These are phyloP conservation scores for Neodiprion virginianus DNA, from an alignment of 1,140 invertebrate genomes.

Conservation along the genomic window DNA sequence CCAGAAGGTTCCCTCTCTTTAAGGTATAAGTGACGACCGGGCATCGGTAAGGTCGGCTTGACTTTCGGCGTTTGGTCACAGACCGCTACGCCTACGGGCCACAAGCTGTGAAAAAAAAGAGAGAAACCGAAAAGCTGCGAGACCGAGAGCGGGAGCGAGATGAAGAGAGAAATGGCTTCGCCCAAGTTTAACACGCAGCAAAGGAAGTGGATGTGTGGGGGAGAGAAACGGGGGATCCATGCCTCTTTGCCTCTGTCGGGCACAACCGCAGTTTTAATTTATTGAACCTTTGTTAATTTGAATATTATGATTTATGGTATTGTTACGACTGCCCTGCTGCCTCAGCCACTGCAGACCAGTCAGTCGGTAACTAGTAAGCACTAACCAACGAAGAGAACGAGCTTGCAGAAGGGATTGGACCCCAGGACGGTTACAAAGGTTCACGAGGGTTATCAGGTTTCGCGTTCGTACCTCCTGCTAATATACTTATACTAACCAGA, in stretches of 20 bases:
- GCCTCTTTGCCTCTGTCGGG: constrained; percentile 14
- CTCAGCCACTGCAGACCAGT: not conserved
- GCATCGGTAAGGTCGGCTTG: not conserved
- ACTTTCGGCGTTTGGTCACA: constrained; percentile 6
- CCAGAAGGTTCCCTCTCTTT: constrained; percentile 4
- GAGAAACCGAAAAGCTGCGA: not conserved
- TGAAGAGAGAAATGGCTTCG: not conserved
- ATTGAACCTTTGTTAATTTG: constrained; percentile 42
- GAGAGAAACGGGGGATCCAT: constrained; percentile 9
- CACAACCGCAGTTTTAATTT: constrained; percentile 38
- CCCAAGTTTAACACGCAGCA: not conserved
- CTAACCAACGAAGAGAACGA: not conserved
- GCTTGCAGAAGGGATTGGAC: not conserved
- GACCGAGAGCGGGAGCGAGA: not conserved
- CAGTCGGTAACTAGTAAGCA: constrained; percentile 7
- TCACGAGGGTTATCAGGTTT: constrained; percentile 1
- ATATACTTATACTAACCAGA: not conserved
- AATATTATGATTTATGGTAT: constrained; percentile 42
- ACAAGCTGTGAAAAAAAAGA: not conserved
- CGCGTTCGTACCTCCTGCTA: not conserved
- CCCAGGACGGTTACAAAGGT: not conserved
- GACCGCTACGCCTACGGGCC: constrained; percentile 6
- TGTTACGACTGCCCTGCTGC: constrained; percentile 32
- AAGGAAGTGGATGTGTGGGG: constrained; percentile 8
- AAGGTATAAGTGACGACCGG: constrained; percentile 1